These are phyloP conservation scores for Cyaniris semiargus DNA, from an alignment of 2,888 invertebrate genomes.

Conservation along the genomic window DNA sequence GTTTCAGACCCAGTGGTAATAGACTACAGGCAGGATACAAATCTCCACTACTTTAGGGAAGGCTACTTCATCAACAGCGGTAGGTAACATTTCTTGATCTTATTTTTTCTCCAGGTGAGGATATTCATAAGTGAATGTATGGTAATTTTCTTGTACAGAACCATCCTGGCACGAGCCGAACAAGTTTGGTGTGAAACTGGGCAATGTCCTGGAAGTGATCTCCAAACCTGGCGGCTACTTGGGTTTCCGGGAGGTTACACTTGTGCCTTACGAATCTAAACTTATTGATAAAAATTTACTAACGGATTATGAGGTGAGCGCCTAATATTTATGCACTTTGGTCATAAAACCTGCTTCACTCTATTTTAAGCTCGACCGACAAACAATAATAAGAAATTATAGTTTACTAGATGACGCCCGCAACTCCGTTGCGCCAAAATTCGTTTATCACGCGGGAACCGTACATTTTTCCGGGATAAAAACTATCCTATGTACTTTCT, in stretches of 20 bases:
- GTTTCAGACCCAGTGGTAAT: conserved; percentile 88
- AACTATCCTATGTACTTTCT: too few species aligned
- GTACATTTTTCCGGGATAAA: too few species aligned
- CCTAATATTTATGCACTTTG: too few species aligned
- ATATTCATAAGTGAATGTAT: too few species aligned
- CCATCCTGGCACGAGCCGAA: conserved; percentile 94
- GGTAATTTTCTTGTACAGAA: conserved; percentile 72
- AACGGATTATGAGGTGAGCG: conserved; percentile 87
- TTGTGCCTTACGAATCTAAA: conserved; percentile 93
- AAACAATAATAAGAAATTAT: too few species aligned
- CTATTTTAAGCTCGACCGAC: too few species aligned
- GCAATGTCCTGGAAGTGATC: conserved; percentile 90
- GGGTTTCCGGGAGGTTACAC: conserved; percentile 89
- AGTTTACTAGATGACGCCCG: too few species aligned
- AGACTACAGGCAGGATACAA: conserved; percentile 81
- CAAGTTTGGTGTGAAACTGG: conserved; percentile 92
- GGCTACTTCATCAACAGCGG: conserved; percentile 90
- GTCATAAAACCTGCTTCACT: too few species aligned
- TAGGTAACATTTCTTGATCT: conserved; percentile 53
- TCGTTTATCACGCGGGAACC: too few species aligned
- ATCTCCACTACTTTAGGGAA: conserved; percentile 82
- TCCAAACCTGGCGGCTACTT: conserved; percentile 76
- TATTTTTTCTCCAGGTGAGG: neutral
- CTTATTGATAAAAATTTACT: conserved; percentile 88
- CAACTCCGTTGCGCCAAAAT: too few species aligned